Conservation (phyloP, 2,113 vertebrate genomes). For the Percina caprodes region DNA sequence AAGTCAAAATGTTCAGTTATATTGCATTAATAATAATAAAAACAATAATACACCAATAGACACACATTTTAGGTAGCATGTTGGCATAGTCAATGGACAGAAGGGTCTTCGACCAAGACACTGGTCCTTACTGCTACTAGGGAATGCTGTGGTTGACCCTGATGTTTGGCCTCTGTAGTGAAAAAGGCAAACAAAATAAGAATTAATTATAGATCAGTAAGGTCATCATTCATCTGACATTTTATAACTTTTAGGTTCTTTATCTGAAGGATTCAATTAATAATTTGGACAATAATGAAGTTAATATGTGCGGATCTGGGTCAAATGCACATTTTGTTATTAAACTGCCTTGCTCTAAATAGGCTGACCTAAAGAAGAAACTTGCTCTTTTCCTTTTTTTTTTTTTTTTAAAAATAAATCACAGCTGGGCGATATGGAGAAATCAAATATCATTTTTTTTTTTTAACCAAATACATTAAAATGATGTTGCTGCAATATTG, state of each 20-base stretch:
- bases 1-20: neutral
- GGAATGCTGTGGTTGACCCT: neutral
- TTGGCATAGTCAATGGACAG: neutral
- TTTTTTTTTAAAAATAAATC: too few species aligned
- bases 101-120: neutral
- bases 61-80: neutral
- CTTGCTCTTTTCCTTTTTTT: neutral
- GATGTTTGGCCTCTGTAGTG: neutral
- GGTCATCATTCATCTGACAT: too few species aligned
- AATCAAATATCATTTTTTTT: too few species aligned
- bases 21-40: too few species aligned
- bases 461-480: too few species aligned
- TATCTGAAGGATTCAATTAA: slow-evolving; percentile 52
- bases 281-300: neutral
- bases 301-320: slow-evolving; percentile 2
- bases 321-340: slow-evolving; percentile 4
- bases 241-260: neutral
- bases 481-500: too few species aligned
- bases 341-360: neutral
- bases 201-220: neutral
- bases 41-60: neutral
- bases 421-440: too few species aligned
- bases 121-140: neutral
- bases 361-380: neutral
- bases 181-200: neutral